Percentiles rank a stretch among this genome's conserved stretches.
These are phyloP conservation scores for Mormyrus iriodes DNA, from an alignment of 2,113 vertebrate genomes.

Conservation along the genomic window DNA sequence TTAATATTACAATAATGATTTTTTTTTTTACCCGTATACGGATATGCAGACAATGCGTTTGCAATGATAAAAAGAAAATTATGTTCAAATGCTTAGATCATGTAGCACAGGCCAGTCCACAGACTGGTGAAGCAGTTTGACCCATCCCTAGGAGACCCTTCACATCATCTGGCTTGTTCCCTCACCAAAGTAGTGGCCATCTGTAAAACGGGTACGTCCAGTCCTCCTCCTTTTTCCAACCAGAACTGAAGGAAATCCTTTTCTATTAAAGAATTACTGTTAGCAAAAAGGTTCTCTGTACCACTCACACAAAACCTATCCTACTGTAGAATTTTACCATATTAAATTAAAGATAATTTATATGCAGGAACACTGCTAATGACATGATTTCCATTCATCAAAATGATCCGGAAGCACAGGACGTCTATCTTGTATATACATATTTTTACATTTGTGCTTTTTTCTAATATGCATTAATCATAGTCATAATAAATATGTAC, in stretches of 20 bases:
- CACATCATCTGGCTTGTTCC: background rate
- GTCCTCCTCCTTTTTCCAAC: background rate
- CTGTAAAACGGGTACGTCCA: background rate
- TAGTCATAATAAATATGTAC: background rate
- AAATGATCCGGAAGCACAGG: background rate
- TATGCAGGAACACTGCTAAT: background rate
- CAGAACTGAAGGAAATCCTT: background rate
- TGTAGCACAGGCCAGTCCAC: background rate
- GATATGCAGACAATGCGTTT: background rate
- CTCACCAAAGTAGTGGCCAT: background rate
- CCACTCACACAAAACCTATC: too few species aligned
- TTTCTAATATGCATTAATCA: background rate
- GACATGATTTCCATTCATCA: background rate
- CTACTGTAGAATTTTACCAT: background rate
- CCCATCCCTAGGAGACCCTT: too few species aligned
- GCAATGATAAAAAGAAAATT: background rate
- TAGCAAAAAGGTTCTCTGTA: background rate
- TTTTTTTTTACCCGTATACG: background rate
- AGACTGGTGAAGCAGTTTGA: background rate
- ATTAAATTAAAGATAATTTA: background rate
- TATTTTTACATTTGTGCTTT: background rate
- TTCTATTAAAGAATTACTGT: background rate
- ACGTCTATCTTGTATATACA: background rate
- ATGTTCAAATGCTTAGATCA: background rate
- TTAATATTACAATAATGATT: background rate